Percentiles rank a stretch among this genome's conserved stretches.
Evolutionary conservation across 2,797 vertebrate genomes (phyloP).

Genomic region (Sparidentex hasta): DNA sequence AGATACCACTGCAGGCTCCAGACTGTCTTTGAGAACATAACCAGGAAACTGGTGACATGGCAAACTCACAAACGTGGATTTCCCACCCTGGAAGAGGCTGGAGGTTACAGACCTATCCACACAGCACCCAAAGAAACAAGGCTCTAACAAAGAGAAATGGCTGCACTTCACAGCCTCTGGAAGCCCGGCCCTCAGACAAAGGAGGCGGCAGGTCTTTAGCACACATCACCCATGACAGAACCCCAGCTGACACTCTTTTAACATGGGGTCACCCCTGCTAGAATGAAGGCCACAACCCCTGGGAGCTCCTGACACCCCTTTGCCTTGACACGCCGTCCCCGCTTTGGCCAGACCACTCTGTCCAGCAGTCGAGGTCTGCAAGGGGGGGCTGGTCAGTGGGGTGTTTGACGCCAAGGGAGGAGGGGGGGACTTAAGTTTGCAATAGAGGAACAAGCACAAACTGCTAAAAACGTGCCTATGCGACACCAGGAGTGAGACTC

Average conservation of each 20-base stretch:
- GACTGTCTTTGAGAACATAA: constrained; percentile 57
- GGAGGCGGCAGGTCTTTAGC: constrained; percentile 84
- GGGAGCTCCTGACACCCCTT: constrained; percentile 77
- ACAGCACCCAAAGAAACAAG: constrained; percentile 68
- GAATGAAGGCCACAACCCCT: constrained; percentile 83
- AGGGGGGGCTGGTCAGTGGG: constrained; percentile 42
- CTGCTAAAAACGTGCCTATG: background rate
- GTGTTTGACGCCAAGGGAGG: background rate
- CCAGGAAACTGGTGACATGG: constrained; percentile 66
- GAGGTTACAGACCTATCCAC: constrained; percentile 67
- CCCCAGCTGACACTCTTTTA: constrained; percentile 87
- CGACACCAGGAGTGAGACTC: background rate
- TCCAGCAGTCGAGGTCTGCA: constrained; percentile 38
- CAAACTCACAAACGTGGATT: constrained; percentile 59
- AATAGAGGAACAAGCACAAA: constrained; percentile 5
- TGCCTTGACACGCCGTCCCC: constrained; percentile 65
- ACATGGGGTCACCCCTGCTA: constrained; percentile 82
- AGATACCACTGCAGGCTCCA: constrained; percentile 70
- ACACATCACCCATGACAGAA: constrained; percentile 81
- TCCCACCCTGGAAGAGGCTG: constrained; percentile 72
- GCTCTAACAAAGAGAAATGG: constrained; percentile 68
- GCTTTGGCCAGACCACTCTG: constrained; percentile 53
- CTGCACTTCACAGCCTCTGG: constrained; percentile 81
- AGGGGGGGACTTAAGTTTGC: constrained; percentile 16
- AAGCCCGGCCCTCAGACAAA: constrained; percentile 79